phyloP scores from a whole-genome alignment of 1,140 invertebrate genomes.

The Popillia japonica region DNA sequence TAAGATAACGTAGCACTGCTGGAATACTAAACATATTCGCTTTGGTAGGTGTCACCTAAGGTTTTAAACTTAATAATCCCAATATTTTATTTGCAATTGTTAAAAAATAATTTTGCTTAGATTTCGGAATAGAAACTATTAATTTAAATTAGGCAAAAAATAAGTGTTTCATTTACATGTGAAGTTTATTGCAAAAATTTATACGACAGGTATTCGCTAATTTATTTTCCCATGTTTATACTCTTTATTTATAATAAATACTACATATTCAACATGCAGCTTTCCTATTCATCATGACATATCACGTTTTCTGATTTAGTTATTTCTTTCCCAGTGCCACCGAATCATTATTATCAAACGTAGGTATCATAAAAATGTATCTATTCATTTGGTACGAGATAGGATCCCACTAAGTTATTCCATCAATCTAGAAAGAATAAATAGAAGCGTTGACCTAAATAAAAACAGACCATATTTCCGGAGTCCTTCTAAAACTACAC shows the following conservation, averaged over 20 bases:
- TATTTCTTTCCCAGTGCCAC: not conserved
- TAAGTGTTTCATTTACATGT: no score
- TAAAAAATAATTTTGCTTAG: no score
- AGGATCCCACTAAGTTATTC: not conserved
- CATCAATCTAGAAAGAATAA: constrained; percentile 15
- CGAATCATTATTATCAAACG: not conserved
- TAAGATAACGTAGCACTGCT: no score
- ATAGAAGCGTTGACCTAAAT: constrained; percentile 29
- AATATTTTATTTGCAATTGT: no score
- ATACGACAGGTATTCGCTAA: no score
- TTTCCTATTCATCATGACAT: not conserved
- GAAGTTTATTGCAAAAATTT: no score
- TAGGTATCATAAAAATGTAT: not conserved
- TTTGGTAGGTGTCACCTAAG: no score
- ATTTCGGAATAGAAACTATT: no score
- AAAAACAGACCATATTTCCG: constrained; percentile 2
- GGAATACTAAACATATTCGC: no score
- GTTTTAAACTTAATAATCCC: no score
- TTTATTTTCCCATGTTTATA: no score
- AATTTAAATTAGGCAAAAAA: no score
- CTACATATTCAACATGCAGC: not conserved
- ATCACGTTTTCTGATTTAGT: not conserved
- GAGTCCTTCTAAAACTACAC: constrained; percentile 11
- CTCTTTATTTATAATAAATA: not conserved
- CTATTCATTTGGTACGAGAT: not conserved